These are phyloP conservation scores for Holacanthella duospinosa DNA, from an alignment of 2,888 invertebrate species.

Conservation along the genomic window DNA sequence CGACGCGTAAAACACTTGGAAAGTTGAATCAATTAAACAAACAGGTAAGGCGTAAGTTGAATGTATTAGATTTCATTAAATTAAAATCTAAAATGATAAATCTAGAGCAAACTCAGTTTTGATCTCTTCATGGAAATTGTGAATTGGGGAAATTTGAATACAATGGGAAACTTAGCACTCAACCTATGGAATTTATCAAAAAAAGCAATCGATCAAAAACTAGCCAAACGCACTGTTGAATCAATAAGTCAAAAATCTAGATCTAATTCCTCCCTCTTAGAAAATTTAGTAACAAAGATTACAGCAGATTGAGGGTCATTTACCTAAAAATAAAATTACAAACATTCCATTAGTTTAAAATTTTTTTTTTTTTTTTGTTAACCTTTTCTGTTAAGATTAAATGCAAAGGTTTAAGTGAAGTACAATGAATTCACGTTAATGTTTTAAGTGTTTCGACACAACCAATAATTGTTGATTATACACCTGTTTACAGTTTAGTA, in stretches of 20 bases:
- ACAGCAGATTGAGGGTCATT: slow-evolving; percentile 14
- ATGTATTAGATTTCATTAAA: neutral
- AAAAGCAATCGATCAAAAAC: slow-evolving; percentile 53
- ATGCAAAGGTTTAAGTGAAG: too few relatives aligned
- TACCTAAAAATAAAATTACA: too few relatives aligned
- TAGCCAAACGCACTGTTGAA: slow-evolving; percentile 40
- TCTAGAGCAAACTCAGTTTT: too few relatives aligned
- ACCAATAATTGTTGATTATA: too few relatives aligned
- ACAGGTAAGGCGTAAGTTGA: slow-evolving; percentile 49
- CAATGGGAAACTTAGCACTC: slow-evolving; percentile 56
- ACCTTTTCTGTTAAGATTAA: too few relatives aligned
- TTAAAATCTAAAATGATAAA: neutral
- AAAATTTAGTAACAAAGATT: slow-evolving; percentile 21
- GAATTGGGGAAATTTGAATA: slow-evolving; percentile 43
- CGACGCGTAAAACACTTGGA: slow-evolving; percentile 58
- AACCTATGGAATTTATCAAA: slow-evolving; percentile 74
- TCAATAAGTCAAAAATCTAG: slow-evolving; percentile 19
- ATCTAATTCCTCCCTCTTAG: slow-evolving; percentile 14
- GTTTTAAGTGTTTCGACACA: too few relatives aligned
- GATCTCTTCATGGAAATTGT: slow-evolving; percentile 47
- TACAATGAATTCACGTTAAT: too few relatives aligned
- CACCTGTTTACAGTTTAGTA: too few relatives aligned
- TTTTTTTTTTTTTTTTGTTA: neutral
- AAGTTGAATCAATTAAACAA: slow-evolving; percentile 53
- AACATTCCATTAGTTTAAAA: neutral